phyloP scores from a whole-genome alignment of 2,888 invertebrate genomes.

The Brachyopa scutellaris region DNA sequence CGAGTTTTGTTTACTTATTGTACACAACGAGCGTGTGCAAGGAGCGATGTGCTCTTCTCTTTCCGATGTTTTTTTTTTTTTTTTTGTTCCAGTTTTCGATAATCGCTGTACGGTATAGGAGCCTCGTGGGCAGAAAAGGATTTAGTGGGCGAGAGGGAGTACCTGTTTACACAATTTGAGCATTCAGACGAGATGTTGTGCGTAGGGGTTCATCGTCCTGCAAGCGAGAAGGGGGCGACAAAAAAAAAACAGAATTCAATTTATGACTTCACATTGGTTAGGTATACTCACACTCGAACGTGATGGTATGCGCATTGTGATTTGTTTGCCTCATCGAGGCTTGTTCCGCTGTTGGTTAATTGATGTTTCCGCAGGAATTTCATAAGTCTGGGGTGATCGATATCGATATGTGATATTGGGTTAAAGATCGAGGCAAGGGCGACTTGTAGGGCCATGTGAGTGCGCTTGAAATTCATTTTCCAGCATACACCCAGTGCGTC shows the following conservation, averaged over 20 bases:
- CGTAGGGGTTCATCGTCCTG: constrained; percentile 7
- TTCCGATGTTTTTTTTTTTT: no score
- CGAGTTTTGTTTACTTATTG: constrained; percentile 33
- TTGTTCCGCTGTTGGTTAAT: constrained; percentile 14
- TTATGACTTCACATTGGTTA: constrained; percentile 20
- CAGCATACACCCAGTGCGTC: background rate
- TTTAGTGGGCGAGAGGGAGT: background rate
- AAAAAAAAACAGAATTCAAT: constrained; percentile 11
- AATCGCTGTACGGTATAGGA: no score
- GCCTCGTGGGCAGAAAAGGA: no score
- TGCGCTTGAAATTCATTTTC: no score
- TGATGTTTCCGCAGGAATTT: constrained; percentile 36
- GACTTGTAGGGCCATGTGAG: no score
- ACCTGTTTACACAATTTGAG: background rate
- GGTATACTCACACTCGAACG: background rate
- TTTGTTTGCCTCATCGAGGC: constrained; percentile 24
- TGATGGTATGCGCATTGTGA: constrained; percentile 15
- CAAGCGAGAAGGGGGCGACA: background rate
- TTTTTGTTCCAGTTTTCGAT: no score
- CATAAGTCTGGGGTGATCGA: constrained; percentile 15
- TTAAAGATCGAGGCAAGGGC: constrained; percentile 26
- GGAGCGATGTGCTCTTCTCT: background rate
- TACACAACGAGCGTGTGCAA: constrained; percentile 27
- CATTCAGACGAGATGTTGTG: no score
- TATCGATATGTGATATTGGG: constrained; percentile 6